These are phyloP conservation scores for Xestoiulus laeticollis DNA, from an alignment of 2,888 invertebrate genomes.

Conservation along the genomic window DNA sequence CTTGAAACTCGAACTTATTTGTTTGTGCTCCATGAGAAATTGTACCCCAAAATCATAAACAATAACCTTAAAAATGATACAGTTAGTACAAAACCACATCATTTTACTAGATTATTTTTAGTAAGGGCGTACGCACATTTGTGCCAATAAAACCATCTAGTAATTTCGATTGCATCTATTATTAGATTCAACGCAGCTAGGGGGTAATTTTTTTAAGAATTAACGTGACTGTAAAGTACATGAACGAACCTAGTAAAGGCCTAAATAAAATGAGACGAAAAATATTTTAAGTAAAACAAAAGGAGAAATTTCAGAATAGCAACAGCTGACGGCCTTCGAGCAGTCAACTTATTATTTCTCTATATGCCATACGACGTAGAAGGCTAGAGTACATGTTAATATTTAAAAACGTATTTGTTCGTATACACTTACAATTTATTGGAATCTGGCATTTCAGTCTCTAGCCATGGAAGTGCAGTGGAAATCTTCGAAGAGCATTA, in stretches of 20 bases:
- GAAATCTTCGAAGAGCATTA: neutral
- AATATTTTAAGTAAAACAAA: neutral
- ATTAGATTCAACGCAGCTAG: neutral
- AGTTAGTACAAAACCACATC: too few relatives aligned
- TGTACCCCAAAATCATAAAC: too few relatives aligned
- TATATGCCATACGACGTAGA: neutral
- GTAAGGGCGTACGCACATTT: too few relatives aligned
- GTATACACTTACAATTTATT: neutral
- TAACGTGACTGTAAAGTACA: neutral
- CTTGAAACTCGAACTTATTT: too few relatives aligned
- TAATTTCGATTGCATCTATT: neutral
- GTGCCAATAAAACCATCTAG: neutral
- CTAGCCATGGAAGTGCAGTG: neutral
- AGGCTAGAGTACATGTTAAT: neutral
- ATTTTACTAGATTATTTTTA: too few relatives aligned
- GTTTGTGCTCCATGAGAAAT: too few relatives aligned
- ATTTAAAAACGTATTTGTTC: neutral
- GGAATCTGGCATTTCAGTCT: constrained; percentile 26
- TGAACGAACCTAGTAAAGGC: neutral
- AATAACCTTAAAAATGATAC: too few relatives aligned
- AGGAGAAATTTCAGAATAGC: neutral
- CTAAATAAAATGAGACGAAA: neutral
- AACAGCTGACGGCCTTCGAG: neutral
- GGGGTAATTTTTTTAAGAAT: neutral
- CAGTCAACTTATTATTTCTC: neutral